Evolutionary conservation across 2,888 invertebrate species (phyloP).

Genomic region (Steinernema scapterisci): DNA sequence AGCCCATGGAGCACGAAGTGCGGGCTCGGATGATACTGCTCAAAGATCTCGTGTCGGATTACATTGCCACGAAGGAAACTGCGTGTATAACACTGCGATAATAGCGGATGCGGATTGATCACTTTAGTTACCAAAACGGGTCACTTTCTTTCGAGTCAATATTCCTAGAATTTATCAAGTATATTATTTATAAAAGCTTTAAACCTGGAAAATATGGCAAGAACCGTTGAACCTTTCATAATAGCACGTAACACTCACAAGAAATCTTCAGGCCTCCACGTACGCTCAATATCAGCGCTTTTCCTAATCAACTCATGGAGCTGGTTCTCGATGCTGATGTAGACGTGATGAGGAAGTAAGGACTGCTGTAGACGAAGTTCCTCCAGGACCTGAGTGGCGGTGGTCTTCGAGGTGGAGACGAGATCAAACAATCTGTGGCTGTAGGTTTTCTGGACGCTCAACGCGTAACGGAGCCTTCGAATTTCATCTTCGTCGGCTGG

Average conservation of each 20-base stretch:
- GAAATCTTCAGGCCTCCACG: not conserved
- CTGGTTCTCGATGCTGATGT: constrained; percentile 24
- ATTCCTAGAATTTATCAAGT: no score
- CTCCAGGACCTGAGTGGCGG: not conserved
- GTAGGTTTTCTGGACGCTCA: not conserved
- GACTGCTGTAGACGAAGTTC: constrained; percentile 13
- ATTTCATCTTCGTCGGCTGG: constrained; percentile 10
- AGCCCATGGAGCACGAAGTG: not conserved
- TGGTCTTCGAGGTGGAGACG: not conserved
- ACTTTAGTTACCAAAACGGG: not conserved
- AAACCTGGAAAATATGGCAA: no score
- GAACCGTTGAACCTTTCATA: not conserved
- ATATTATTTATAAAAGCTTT: no score
- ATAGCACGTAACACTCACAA: not conserved
- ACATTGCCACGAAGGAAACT: constrained; percentile 5
- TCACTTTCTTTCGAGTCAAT: not conserved
- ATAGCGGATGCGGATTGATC: not conserved
- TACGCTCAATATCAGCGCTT: constrained; percentile 3
- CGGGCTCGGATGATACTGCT: not conserved
- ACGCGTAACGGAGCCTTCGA: not conserved
- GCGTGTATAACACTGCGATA: constrained; percentile 6
- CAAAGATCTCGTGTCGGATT: not conserved
- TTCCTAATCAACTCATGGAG: constrained; percentile 10
- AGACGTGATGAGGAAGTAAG: not conserved
- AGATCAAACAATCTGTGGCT: not conserved